Evolutionary conservation across 2,113 vertebrate species (phyloP), one percentile per base, ranked within the genome.

Genomic region (Amia ocellicauda): DNA sequence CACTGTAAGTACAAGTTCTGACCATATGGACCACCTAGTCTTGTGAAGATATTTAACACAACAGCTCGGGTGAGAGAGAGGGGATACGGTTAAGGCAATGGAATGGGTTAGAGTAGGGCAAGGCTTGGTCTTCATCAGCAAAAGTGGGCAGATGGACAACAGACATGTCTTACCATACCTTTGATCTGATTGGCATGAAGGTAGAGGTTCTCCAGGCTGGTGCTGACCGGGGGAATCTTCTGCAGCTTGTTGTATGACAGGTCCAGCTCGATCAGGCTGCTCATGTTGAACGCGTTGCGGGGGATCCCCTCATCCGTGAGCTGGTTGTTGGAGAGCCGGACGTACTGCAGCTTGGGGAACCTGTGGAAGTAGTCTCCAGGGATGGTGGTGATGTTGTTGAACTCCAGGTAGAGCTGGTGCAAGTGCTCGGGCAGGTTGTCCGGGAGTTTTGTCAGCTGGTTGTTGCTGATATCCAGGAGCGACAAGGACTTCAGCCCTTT

Each of bases 131-230:
- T 29, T 26, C 17, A 23, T 19, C 36, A 9, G 10, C 16, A 28
- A 9, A 58, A 28, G 16, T 60, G 14, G 9, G 26, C 27, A 31
- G 3, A 36, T 7, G 20, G 3, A 22, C 47, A 8, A 49, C 16
- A n/a, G n/a, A n/a, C n/a, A n/a, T n/a, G n/a, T n/a, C n/a, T n/a
- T n/a, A 45, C 2, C 10, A 43, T 59, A 99, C 96, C 95, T 10
- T 96, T 91, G 75, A 99, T 99, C 60, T 90, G 88, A 73, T 98
- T 99, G 41, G 94, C 94, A 66, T 99, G 95, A 59, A 99, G 89
- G 68, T 99, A 99, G 55, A 98, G 92, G 76, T 98, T 92, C 78
- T 98, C 89, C 0, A 98, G 88, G 27, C 87, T 91, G 79, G 89
- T 88, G 79, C 74, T 96, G 78, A 98, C 93, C 0, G 78, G 74